These are phyloP conservation scores for Percina caprodes DNA, from an alignment of 2,113 vertebrate genomes.

Conservation along the genomic window DNA sequence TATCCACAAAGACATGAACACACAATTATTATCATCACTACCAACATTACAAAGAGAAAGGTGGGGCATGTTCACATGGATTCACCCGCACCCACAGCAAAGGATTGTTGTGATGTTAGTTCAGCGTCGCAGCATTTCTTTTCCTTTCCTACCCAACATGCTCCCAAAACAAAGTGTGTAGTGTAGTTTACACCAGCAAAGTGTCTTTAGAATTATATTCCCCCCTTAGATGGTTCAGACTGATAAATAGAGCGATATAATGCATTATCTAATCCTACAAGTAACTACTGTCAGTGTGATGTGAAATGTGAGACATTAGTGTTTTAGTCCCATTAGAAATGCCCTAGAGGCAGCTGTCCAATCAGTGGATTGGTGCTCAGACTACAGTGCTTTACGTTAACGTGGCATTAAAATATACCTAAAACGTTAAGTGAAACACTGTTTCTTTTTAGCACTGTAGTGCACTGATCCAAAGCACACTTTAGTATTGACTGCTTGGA, in stretches of 20 bases:
- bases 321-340: too few species aligned
- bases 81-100: background rate
- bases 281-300: too few species aligned
- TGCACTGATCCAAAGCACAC: background rate
- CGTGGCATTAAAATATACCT: background rate
- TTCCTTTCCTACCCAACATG: background rate
- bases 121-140: background rate
- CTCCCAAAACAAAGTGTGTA: too few species aligned
- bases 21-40: slow-evolving; percentile 6
- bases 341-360: too few species aligned
- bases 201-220: slow-evolving; percentile 2
- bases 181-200: too few species aligned
- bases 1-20: background rate
- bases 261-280: too few species aligned
- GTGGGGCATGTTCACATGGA: too few species aligned
- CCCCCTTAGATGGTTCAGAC: background rate
- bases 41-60: slow-evolving; percentile 5
- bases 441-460: background rate
- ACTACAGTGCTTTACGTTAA: too few species aligned
- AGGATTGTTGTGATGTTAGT: background rate
- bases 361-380: too few species aligned
- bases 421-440: background rate
- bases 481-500: slow-evolving; percentile 6
- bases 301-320: too few species aligned
- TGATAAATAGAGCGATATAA: background rate